A percentile compares a stretch with the other conserved stretches of the same genome.
Conservation (phyloP, 1,140 invertebrate species). For the Aculops lycopersici region DNA sequence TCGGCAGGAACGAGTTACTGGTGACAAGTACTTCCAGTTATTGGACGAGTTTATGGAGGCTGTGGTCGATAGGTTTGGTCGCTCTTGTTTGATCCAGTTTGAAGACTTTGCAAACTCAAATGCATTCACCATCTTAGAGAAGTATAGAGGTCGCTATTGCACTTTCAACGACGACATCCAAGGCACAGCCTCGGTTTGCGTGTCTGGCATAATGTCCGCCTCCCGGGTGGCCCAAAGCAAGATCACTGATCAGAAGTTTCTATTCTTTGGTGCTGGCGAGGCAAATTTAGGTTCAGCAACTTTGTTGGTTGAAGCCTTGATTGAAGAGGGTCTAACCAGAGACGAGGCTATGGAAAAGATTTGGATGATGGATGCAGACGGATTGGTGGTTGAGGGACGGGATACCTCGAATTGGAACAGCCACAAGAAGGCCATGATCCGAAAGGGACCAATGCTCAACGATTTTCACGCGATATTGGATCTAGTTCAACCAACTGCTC, state of each 20-base stretch:
- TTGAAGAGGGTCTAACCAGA: slow-evolving; percentile 33
- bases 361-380: slow-evolving; percentile 25
- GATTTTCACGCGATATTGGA: slow-evolving; percentile 40
- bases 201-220: slow-evolving; percentile 54
- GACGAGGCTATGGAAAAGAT: slow-evolving; percentile 44
- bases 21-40: slow-evolving; percentile 64
- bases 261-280: slow-evolving; percentile 72
- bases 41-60: slow-evolving; percentile 95
- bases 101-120: slow-evolving; percentile 85
- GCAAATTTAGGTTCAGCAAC: slow-evolving; percentile 40
- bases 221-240: slow-evolving; percentile 37
- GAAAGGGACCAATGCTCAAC: slow-evolving; percentile 38
- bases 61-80: slow-evolving; percentile 35
- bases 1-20: slow-evolving; percentile 46
- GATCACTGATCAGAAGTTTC: slow-evolving; percentile 35
- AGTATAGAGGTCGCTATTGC: slow-evolving; percentile 52
- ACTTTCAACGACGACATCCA: slow-evolving; percentile 87
- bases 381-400: slow-evolving; percentile 12
- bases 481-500: slow-evolving; percentile 41
- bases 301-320: slow-evolving; percentile 50
- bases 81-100: slow-evolving; percentile 31
- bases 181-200: slow-evolving; percentile 66
- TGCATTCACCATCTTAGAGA: slow-evolving; percentile 58
- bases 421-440: slow-evolving; percentile 46
- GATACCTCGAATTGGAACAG: slow-evolving; percentile 15